Conservation (phyloP, 2,113 vertebrate genomes). For the Eupsittula cactorum region DNA sequence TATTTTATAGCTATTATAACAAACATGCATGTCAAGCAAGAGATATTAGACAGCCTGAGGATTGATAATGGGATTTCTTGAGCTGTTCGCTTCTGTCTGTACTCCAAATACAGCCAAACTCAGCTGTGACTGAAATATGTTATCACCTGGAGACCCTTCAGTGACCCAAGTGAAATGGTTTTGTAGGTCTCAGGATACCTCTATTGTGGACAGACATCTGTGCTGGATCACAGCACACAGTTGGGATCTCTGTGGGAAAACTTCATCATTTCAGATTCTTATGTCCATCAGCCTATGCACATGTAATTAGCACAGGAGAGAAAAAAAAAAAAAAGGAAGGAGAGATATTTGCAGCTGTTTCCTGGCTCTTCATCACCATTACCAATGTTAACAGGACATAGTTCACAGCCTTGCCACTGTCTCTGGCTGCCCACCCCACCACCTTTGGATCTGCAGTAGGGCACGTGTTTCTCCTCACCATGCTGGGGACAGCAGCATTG, state of each 20-base stretch:
- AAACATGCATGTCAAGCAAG: not conserved
- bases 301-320: accelerated
- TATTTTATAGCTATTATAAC: not conserved
- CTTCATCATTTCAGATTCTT: accelerated
- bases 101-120: not conserved
- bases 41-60: not conserved
- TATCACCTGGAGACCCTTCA: not conserved
- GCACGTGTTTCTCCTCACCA: accelerated
- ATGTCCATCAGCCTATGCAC: accelerated
- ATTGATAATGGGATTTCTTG: not conserved
- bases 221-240: accelerated
- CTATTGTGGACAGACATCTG: not conserved
- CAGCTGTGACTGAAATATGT: not conserved
- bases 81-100: not conserved
- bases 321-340: accelerated
- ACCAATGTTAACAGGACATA: not conserved
- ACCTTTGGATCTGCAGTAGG: accelerated
- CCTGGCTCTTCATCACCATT: not conserved
- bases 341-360: accelerated
- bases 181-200: not conserved
- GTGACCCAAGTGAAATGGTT: accelerated
- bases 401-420: accelerated
- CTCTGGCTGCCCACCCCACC: not conserved
- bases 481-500: not conserved
- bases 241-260: not conserved